These are phyloP conservation scores for Onychomys leucogaster DNA, from an alignment of 2,797 vertebrate species.

Conservation along the genomic window DNA sequence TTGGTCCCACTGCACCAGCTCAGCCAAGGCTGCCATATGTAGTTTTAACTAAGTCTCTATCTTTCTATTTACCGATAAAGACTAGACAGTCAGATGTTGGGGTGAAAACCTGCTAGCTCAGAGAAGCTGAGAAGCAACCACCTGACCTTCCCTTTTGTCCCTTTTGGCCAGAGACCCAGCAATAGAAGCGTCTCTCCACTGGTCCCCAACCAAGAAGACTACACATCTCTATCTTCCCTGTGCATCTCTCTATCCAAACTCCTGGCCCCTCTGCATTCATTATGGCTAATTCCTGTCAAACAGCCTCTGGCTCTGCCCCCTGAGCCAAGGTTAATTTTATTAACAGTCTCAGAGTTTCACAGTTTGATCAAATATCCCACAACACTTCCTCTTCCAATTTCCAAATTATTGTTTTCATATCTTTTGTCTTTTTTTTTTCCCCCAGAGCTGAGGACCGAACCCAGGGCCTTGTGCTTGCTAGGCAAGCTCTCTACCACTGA, in stretches of 20 bases:
- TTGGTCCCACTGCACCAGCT: neutral
- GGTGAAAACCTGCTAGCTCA: neutral
- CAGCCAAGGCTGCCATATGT: neutral
- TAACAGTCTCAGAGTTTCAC: neutral
- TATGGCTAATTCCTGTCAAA: neutral
- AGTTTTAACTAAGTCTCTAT: neutral
- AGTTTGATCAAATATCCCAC: neutral
- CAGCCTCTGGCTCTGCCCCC: neutral
- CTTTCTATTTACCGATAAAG: neutral
- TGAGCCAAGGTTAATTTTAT: neutral
- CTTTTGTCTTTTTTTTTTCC: no score
- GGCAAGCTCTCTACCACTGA: no score
- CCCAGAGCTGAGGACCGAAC: no score
- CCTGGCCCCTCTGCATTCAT: neutral
- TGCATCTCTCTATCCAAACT: neutral
- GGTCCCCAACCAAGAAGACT: neutral
- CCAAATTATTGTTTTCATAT: neutral
- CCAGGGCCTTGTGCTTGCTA: no score
- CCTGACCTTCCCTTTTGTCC: neutral
- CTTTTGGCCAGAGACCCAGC: neutral
- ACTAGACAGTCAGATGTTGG: neutral
- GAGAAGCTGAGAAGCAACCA: neutral
- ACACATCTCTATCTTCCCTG: neutral
- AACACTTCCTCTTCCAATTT: neutral
- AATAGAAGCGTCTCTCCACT: neutral